Evolutionary conservation across 1,140 invertebrate species (phyloP), one percentile per base, ranked within the genome.

Genomic region (Eciton burchellii): DNA sequence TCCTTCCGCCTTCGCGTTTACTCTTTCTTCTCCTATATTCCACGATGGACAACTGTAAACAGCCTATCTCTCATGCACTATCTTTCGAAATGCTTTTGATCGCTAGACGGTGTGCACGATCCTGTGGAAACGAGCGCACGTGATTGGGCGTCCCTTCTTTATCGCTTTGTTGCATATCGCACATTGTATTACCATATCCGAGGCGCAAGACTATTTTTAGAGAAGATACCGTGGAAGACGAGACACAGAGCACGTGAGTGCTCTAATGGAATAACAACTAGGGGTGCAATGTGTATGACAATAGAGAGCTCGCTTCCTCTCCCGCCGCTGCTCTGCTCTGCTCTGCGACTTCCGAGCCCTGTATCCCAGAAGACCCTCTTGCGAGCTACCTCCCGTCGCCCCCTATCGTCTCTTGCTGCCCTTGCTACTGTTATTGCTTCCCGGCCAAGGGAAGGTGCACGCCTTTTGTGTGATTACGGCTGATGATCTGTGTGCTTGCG

Each of bases 61-160:
- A 77, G 70, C 68, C 66, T 65, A 43, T 62, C 49, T 87, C 6
- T 71, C 73, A 82, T 26, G 87, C 86, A 83, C 84, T 83, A 57
- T 88, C 62, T 88, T 60, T 73, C 65, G 29, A 76, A 83, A 70
- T 57, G 82, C 91, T 90, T 91, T 92, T 90, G 66, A 91, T 92
- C 91, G 91, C 91, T 93, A 92, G 91, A 93, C 90, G 89, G 89
- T 89, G 88, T 90, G 87, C 88, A 86, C 87, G 89, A 90, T 87
- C 89, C 88, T 90, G 87, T 90, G 81, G 89, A 81, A 88, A 90
- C 90, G 84, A 89, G 90, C 91, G 92, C 92, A 94, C 93, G 93
- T 93, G 89, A 92, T 92, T 94, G 92, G 93, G 93, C 92, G 93
- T 94, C 92, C 92, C 92, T 93, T 94, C 91, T 93, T 90, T 93